A percentile compares a stretch with the other conserved stretches of the same genome.
Conservation (phyloP, 2,888 invertebrate genomes). For the Sthenelais limicola region DNA sequence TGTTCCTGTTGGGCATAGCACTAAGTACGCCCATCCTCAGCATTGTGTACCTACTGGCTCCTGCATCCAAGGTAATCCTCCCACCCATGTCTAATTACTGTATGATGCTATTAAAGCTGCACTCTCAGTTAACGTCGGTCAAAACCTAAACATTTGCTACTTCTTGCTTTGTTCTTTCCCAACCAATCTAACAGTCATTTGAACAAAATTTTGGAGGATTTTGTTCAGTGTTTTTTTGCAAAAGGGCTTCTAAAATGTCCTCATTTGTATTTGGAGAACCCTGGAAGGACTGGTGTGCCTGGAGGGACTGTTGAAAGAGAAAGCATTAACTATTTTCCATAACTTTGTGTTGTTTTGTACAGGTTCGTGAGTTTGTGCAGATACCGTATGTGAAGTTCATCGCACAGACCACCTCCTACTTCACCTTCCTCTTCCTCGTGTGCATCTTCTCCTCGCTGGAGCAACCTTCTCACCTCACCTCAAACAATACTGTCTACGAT, state of each 20-base stretch:
- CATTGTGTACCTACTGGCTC: conserved; percentile 13
- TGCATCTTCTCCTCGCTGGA: conserved; percentile 56
- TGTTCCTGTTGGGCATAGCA: not conserved
- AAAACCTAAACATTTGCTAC: no score
- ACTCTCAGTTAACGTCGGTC: no score
- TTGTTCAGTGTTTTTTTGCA: not conserved
- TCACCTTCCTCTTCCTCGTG: conserved; percentile 39
- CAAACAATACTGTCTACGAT: no score
- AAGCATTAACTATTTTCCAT: not conserved
- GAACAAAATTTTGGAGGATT: not conserved
- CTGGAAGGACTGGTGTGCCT: no score
- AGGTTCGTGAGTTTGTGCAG: conserved; percentile 34
- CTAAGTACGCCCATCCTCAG: not conserved
- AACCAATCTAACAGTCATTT: not conserved
- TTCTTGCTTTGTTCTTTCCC: no score
- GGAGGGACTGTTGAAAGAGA: no score
- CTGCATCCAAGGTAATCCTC: not conserved
- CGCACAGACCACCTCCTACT: conserved; percentile 25
- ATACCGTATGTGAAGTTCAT: conserved; percentile 44
- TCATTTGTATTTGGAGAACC: no score
- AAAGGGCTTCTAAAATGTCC: no score
- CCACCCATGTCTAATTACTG: not conserved
- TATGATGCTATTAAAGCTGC: no score
- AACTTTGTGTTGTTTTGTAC: not conserved
- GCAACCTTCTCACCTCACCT: conserved; percentile 20